Evolutionary conservation across 2,888 invertebrate species (phyloP).

Genomic region (Epicampocera succincta): DNA sequence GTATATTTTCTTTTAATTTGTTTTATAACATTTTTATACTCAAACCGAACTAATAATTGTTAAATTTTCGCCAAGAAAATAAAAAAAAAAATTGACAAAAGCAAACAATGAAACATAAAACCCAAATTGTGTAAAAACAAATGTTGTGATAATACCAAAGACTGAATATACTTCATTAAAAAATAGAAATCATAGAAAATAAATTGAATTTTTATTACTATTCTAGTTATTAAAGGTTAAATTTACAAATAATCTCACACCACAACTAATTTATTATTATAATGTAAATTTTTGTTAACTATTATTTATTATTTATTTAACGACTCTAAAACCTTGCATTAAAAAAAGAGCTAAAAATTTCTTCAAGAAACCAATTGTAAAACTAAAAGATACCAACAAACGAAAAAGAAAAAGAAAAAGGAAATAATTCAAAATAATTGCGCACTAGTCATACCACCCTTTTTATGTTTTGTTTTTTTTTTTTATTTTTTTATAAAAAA

Average conservation of each 20-base stretch:
- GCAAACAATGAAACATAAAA: conserved; percentile 66
- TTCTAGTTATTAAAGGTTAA: conserved; percentile 28
- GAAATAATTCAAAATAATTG: conserved; percentile 63
- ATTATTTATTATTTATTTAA: conserved; percentile 64
- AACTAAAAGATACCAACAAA: conserved; percentile 8
- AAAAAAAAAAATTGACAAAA: conserved; percentile 37
- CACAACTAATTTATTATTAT: conserved; percentile 58
- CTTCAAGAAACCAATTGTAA: conserved; percentile 35
- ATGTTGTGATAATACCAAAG: conserved; percentile 82
- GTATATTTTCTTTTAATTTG: conserved; percentile 10
- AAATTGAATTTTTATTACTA: conserved; percentile 44
- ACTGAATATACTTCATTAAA: conserved; percentile 80
- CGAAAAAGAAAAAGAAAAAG: not conserved
- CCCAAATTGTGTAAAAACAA: conserved; percentile 81
- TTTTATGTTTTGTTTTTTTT: conserved; percentile 38
- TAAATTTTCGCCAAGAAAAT: conserved; percentile 47
- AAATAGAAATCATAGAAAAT: conserved; percentile 42
- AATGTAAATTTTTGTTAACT: conserved; percentile 62
- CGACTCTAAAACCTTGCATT: conserved; percentile 65
- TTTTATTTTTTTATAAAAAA: conserved; percentile 34
- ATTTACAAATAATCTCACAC: conserved; percentile 36
- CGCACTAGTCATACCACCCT: conserved; percentile 63
- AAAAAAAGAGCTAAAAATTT: conserved; percentile 40
- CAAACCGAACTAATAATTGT: conserved; percentile 12
- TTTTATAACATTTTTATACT: conserved; percentile 35